Base-by-base conservation (phyloP, 1,140 invertebrate genomes). In the Colletes gigas region DNA sequence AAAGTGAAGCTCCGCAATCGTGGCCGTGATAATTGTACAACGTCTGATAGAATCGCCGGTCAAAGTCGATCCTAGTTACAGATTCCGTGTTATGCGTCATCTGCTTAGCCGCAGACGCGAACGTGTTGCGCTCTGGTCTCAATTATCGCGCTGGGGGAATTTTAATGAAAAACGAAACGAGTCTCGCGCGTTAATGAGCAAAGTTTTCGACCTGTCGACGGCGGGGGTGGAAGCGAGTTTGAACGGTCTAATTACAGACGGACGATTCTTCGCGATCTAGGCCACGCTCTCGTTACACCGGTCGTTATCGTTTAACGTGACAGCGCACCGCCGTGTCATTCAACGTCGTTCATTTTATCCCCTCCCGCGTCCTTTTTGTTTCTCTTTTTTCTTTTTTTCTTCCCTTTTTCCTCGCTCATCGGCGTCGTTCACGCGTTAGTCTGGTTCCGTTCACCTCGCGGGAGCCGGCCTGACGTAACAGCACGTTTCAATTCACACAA, bases 171-270 rank as follows among this genome's bases (percentile, higher is more conserved):
- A 65, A 54, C 7, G 60, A 55, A 55, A 47, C 59, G 19, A 65
- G 69, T 7, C 17, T 47, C 52, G 50, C 50, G 44, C 21, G 41
- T 79, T 78, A 65, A 79, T 65, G 60, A 79, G 69, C 77, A 66
- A 79, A 57, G 52, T 79, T 79, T 65, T 57, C 77, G 54, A 21
- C 68, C 17, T 71, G 69, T 65, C 59, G 72, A 72, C 68, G n/a
- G 4, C 14, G 67, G 71, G n/a, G n/a, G n/a, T n/a, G n/a, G 54
- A 55, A 66, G 60, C 41, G 52, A 73, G 21, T 30, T 66, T 73
- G 77, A 79, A 79, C 60, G 70, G 21, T 79, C 70, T 79, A 79
- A 79, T 79, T 78, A 78, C 77, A 50, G 60, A 15, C 21, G 60
- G 55, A 47, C 52, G 77, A 79, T 79, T 79, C 60, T 73, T 66